Evolutionary conservation across 2,888 invertebrate species (phyloP), one percentile per base, ranked within the genome.

Genomic region (Drepanosiphum platanoidis): DNA sequence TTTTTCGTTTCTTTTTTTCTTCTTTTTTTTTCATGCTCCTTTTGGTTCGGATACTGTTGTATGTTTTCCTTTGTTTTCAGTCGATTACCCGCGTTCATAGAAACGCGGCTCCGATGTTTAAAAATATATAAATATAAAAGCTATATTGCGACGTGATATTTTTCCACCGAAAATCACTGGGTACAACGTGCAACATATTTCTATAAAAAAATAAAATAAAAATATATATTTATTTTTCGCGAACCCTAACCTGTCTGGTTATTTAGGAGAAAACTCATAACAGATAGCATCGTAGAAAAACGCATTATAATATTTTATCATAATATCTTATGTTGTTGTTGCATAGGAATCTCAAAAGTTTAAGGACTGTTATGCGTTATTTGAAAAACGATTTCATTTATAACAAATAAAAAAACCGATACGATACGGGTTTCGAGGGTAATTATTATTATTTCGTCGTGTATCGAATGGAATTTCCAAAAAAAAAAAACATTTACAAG

Each of bases 21-120:
- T n/a, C n/a, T n/a, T n/a, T n/a, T n/a, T n/a, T n/a, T n/a, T n/a
- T n/a, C n/a, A n/a, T n/a, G n/a, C n/a, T n/a, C n/a, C n/a, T n/a
- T n/a, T n/a, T n/a, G n/a, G 32, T 42, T 72, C 18, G n/a, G 32
- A 2, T 32, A 66, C 42, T 9, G n/a, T 18, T 58, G 22, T 80
- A 30, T 80, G 36, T 39, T 58, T 32, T 61, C 61, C 58, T 74
- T 83, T 74, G 64, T 83, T 83, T 83, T 83, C 83, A 46, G 74
- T 66, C 74, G 66, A 83, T 83, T 83, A 74, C 74, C 82, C 82
- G 5, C 34, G 32, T 74, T 46, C 34, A 61, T 61, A 39, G 32
- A 72, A 71, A 39, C 15, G 61, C 18, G 39, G 70, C 36, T 80
- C 27, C 52, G 18, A 61, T 42, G 39, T 70, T 39, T 68, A 3